A percentile compares a stretch with the other conserved stretches of the same genome.
phyloP scores from a whole-genome alignment of 2,113 vertebrate species.

The Chloropsis cyanopogon region DNA sequence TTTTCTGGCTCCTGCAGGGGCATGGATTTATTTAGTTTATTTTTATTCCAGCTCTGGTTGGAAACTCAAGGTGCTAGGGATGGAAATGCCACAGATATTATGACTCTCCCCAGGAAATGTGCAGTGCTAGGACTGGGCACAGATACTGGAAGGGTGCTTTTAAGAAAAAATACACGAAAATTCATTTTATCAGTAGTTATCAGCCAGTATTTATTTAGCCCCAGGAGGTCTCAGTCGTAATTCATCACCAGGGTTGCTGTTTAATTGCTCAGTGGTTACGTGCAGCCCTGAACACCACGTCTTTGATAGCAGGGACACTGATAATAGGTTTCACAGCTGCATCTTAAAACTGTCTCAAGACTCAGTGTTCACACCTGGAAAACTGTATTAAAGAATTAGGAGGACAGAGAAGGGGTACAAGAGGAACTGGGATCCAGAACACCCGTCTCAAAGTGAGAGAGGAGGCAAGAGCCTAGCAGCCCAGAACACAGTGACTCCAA shows the following conservation, averaged over 20 bases:
- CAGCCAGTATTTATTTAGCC: slow-evolving; percentile 20
- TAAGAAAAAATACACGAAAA: background rate
- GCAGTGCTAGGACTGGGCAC: background rate
- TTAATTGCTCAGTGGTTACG: slow-evolving; percentile 32
- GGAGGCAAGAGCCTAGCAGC: background rate
- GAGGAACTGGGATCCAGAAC: background rate
- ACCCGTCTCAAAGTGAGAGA: background rate
- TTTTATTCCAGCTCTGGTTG: background rate
- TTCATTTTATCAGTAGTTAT: slow-evolving; percentile 6
- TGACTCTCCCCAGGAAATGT: background rate
- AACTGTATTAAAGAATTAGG: background rate
- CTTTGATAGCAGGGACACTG: slow-evolving; percentile 21
- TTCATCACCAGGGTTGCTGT: slow-evolving; percentile 44
- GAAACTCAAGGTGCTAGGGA: background rate
- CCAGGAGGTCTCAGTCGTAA: slow-evolving; percentile 20
- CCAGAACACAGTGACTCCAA: fast-evolving
- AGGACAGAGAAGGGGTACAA: background rate
- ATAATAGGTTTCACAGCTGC: slow-evolving; percentile 52
- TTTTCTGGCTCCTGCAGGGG: background rate
- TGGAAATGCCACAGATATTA: background rate
- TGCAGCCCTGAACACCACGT: slow-evolving; percentile 39
- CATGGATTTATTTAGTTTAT: background rate
- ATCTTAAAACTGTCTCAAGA: slow-evolving; percentile 4
- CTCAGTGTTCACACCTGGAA: slow-evolving; percentile 15
- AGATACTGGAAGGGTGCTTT: background rate